phyloP scores from a whole-genome alignment of 2,888 invertebrate species.

The Coremacera marginata region DNA sequence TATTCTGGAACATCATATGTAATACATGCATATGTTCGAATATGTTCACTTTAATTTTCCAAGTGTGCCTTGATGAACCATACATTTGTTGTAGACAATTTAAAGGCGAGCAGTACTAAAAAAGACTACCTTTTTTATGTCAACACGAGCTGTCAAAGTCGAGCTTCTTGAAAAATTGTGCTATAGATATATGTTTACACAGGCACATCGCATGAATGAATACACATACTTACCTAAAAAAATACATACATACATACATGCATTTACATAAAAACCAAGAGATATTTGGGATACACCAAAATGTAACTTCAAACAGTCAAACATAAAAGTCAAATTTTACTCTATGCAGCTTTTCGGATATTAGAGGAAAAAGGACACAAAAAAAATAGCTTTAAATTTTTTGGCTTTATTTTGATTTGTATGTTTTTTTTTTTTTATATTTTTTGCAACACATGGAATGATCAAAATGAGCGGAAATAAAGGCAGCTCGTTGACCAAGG shows the following conservation, averaged over 20 bases:
- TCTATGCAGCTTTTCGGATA: background rate
- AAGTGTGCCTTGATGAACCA: background rate
- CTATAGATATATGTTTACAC: background rate
- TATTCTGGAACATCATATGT: no score
- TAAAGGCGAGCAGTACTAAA: background rate
- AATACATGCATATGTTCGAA: no score
- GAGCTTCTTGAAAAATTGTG: conserved; percentile 28
- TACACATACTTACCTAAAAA: background rate
- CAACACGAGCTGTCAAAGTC: conserved; percentile 21
- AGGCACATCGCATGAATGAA: background rate
- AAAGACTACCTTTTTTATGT: conserved; percentile 16
- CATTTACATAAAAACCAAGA: background rate
- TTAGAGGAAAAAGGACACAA: background rate
- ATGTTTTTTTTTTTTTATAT: background rate
- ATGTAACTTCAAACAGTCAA: background rate
- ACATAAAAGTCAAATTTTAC: background rate
- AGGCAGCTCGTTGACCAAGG: background rate
- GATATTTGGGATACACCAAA: background rate
- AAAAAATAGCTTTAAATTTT: conserved; percentile 35
- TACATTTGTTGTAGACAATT: background rate
- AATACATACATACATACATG: background rate
- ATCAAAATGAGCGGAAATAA: background rate
- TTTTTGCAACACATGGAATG: background rate
- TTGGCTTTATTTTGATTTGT: conserved; percentile 46
- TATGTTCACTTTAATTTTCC: no score